Base-by-base conservation (phyloP, 2,113 vertebrate genomes). In the Vidua chalybeata region DNA sequence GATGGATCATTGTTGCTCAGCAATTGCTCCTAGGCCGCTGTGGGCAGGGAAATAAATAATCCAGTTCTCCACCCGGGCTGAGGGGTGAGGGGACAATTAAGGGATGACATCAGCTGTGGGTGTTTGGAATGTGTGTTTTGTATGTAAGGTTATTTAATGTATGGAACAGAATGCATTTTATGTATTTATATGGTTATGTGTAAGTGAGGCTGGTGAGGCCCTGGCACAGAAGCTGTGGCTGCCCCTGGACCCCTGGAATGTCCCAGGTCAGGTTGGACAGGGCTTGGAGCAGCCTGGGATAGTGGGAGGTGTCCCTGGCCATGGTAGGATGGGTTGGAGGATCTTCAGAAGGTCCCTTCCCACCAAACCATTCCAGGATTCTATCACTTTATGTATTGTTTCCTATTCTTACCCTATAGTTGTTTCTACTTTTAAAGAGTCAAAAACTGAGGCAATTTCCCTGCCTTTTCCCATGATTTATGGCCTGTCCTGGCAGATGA, bases 31-130 rank as follows among this genome's bases (percentile, higher is more conserved):
- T 90, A 51, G 95, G 94, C 88, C 48, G 11, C 92, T 78, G 91
- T 33, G 85, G 91, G 93, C 94, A n/a, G 91, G 13, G 48, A 97
- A 91, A 98, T 97, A 97, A 98, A 98, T 97, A 97, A 98, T 58
- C 67, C 90, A 74, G 91, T 16, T 35, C 71, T 77, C 30, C 51
- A 26, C 72, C 73, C 20, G 41, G 61, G 74, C 10, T 49, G 52
- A 39, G 68, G 27, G 84, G 61, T 45, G 64, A 35, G 67, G 30
- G 84, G 49, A 14, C 72, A 79, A 10, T 92, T 80, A 93, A 96
- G 94, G 95, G 82, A 11, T 63, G 80, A 13, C n/a, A n/a, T 89
- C 92, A 43, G 87, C 94, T 66, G 71, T 74, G 85, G 68, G 58
- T 69, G 22, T 56, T 78, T 27, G 56, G 89, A 59, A 83, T 17